Evolutionary conservation across 2,113 vertebrate genomes (phyloP).

Genomic region (Chitala chitala): DNA sequence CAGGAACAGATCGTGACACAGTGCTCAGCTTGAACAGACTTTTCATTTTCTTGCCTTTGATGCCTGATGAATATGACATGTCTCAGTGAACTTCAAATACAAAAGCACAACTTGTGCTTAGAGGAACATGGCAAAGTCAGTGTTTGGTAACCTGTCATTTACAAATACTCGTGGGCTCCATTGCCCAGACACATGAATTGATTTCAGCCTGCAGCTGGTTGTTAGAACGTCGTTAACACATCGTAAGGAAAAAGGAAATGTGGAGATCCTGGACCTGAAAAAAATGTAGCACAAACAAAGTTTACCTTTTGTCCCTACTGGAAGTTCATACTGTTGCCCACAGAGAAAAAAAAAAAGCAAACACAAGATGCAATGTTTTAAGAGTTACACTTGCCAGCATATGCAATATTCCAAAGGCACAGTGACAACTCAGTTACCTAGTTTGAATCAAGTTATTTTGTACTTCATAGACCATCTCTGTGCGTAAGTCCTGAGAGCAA

Average conservation of each 20-base stretch:
- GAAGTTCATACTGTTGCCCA: too few relatives aligned
- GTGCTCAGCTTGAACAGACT: too few relatives aligned
- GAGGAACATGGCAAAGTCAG: not conserved
- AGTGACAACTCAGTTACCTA: not conserved
- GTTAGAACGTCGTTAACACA: not conserved
- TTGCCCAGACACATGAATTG: not conserved
- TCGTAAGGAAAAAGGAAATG: not conserved
- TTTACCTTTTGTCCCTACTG: too few relatives aligned
- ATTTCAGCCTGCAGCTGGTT: not conserved
- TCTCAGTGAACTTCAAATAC: not conserved
- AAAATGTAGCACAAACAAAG: too few relatives aligned
- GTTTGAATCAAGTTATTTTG: not conserved
- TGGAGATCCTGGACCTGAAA: not conserved
- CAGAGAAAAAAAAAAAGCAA: too few relatives aligned
- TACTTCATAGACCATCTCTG: too few relatives aligned
- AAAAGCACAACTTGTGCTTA: not conserved
- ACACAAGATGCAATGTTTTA: constrained; percentile 5
- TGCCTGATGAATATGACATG: not conserved
- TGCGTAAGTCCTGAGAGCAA: too few relatives aligned
- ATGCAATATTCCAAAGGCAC: not conserved
- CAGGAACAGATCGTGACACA: too few relatives aligned
- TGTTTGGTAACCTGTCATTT: constrained; percentile 5
- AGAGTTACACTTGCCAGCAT: not conserved
- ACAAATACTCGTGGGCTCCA: not conserved
- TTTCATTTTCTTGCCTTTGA: too few relatives aligned